A percentile compares a stretch with the other conserved stretches of the same genome.
Evolutionary conservation across 2,113 vertebrate genomes (phyloP).

Genomic region (Apteryx owenii): DNA sequence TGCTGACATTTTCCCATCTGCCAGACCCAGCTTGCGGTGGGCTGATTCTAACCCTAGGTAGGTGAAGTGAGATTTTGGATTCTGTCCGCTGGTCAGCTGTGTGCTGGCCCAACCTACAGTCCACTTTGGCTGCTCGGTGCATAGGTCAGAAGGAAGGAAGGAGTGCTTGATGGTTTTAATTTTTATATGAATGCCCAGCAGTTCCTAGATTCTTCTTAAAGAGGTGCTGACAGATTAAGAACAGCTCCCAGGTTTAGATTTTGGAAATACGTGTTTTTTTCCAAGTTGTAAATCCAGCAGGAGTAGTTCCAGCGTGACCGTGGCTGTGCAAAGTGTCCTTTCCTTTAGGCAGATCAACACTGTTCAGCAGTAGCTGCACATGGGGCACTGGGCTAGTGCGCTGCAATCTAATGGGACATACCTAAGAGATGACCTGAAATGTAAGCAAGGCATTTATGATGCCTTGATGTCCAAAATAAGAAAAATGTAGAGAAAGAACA

Average conservation of each 20-base stretch:
- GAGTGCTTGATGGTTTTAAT: fast-evolving
- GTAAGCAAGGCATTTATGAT: not conserved
- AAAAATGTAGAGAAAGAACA: not conserved
- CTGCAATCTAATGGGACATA: not conserved
- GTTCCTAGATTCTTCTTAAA: not conserved
- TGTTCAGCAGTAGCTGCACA: not conserved
- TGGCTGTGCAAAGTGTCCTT: not conserved
- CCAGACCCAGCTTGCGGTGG: not conserved
- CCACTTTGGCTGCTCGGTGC: not conserved
- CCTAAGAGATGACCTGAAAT: not conserved
- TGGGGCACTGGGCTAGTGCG: not conserved
- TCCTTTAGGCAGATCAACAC: not conserved
- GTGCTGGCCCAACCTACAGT: fast-evolving
- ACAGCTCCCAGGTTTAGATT: not conserved
- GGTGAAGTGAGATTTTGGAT: not conserved
- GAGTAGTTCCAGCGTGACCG: not conserved
- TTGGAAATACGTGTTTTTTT: constrained; percentile 23
- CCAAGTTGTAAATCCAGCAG: not conserved
- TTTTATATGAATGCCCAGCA: not conserved
- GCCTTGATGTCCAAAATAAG: not conserved
- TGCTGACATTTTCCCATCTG: constrained; percentile 1
- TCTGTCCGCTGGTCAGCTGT: fast-evolving
- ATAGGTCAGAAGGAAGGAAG: not conserved
- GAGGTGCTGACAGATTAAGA: constrained; percentile 18
- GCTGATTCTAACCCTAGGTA: not conserved